A percentile compares a stretch with the other conserved stretches of the same genome.
These are phyloP conservation scores for Crocodylus rhombifer DNA, from an alignment of 2,797 vertebrate genomes.

Conservation along the genomic window DNA sequence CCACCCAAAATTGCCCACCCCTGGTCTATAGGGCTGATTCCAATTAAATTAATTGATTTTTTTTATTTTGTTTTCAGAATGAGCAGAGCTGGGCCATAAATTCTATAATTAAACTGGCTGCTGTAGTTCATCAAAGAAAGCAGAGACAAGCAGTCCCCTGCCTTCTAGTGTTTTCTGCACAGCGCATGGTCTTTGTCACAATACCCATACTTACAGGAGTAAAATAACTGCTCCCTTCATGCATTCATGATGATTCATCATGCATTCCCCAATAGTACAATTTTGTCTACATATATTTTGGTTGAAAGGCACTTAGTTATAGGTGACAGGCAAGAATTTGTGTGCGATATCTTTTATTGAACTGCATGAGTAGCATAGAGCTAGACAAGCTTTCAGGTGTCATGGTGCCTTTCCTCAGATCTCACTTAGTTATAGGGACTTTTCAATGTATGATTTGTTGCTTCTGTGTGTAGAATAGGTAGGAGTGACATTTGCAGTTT, in stretches of 20 bases:
- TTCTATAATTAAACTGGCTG: background rate
- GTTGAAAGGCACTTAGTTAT: background rate
- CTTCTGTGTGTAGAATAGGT: background rate
- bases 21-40: background rate
- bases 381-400: too few species aligned
- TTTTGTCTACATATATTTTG: background rate
- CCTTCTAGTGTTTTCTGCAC: background rate
- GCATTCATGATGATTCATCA: background rate
- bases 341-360: background rate
- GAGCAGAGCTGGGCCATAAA: background rate
- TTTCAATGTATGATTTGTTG: slow-evolving; percentile 10
- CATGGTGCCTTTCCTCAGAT: too few species aligned
- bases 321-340: background rate
- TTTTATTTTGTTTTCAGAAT: slow-evolving; percentile 7
- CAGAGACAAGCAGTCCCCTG: background rate
- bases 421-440: too few species aligned
- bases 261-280: background rate
- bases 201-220: background rate
- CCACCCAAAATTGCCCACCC: too few species aligned
- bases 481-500: background rate
- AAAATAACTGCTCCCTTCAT: background rate
- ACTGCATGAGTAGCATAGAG: too few species aligned
- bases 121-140: background rate
- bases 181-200: background rate
- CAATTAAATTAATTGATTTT: background rate